A percentile compares a stretch with the other conserved stretches of the same genome.
Conservation (phyloP, 30 jellyfish, hydroid and myxozoan species). For the Morbakka virulenta region DNA sequence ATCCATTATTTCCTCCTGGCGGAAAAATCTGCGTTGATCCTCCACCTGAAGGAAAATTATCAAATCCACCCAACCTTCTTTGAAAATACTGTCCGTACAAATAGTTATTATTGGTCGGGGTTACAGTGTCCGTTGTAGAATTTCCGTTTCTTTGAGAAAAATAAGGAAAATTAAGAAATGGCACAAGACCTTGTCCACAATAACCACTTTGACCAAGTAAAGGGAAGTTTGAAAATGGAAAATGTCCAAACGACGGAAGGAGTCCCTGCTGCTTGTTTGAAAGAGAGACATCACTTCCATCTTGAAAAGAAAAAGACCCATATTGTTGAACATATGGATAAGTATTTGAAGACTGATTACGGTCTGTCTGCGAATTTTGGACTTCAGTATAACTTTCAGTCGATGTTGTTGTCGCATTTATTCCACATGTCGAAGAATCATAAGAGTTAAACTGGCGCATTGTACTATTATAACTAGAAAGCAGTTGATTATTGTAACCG, state of each 20-base stretch:
- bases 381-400: slow-evolving; percentile 17
- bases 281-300: slow-evolving; percentile 11
- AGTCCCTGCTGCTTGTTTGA: slow-evolving; percentile 38
- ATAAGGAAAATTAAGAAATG: slow-evolving; percentile 24
- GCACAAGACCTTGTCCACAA: slow-evolving; percentile 16
- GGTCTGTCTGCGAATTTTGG: background rate
- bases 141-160: slow-evolving; percentile 6
- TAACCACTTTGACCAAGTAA: slow-evolving; percentile 22
- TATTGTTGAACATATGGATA: slow-evolving; percentile 48
- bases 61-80: slow-evolving; percentile 28
- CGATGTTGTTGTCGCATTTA: slow-evolving; percentile 40
- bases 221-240: slow-evolving; percentile 54
- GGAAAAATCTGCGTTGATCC: slow-evolving; percentile 88
- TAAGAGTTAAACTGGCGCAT: slow-evolving; percentile 4
- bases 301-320: background rate
- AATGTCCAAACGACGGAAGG: slow-evolving; percentile 28
- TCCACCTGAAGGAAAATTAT: background rate
- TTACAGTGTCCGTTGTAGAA: slow-evolving; percentile 26
- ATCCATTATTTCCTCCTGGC: slow-evolving; percentile 67
- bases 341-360: slow-evolving; percentile 5
- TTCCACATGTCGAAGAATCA: slow-evolving; percentile 29
- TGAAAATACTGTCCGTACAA: slow-evolving; percentile 24
- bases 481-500: slow-evolving; percentile 18
- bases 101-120: slow-evolving; percentile 51
- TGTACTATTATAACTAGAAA: slow-evolving; percentile 24